phyloP scores from a whole-genome alignment of 1,140 invertebrate genomes.

The Scaptomyza hsui region DNA sequence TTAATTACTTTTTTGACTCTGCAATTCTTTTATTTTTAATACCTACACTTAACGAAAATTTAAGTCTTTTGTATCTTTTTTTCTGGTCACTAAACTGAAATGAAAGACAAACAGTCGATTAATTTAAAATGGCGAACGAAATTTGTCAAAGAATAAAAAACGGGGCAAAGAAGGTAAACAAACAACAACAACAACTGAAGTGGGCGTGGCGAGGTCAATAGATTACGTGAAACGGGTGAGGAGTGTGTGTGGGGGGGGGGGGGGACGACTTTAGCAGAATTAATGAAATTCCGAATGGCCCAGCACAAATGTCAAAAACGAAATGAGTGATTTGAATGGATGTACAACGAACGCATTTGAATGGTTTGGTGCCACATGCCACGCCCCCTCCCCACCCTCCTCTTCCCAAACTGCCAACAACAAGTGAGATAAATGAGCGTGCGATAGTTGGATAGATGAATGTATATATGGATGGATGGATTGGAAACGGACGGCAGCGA shows the following conservation, averaged over 20 bases:
- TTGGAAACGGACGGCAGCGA: conserved; percentile 22
- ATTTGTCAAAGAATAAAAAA: conserved; percentile 18
- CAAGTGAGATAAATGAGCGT: conserved; percentile 36
- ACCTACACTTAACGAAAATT: too few species aligned
- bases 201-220: conserved; percentile 21
- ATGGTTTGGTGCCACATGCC: neutral
- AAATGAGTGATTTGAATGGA: conserved; percentile 53
- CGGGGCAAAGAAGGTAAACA: conserved; percentile 24
- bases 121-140: conserved; percentile 47
- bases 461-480: conserved; percentile 19
- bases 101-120: conserved; percentile 47
- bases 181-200: conserved; percentile 22
- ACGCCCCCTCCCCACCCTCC: neutral
- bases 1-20: too few species aligned
- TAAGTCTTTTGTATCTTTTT: neutral
- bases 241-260: neutral
- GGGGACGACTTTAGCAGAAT: conserved; percentile 27
- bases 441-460: conserved; percentile 4
- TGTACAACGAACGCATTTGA: conserved; percentile 18
- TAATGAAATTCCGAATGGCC: conserved; percentile 53
- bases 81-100: conserved; percentile 5
- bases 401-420: conserved; percentile 3
- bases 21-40: too few species aligned
- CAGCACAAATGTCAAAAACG: conserved; percentile 46
- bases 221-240: conserved; percentile 6